Base-by-base conservation (phyloP, 2,797 vertebrate species). In the Spinus pinus region DNA sequence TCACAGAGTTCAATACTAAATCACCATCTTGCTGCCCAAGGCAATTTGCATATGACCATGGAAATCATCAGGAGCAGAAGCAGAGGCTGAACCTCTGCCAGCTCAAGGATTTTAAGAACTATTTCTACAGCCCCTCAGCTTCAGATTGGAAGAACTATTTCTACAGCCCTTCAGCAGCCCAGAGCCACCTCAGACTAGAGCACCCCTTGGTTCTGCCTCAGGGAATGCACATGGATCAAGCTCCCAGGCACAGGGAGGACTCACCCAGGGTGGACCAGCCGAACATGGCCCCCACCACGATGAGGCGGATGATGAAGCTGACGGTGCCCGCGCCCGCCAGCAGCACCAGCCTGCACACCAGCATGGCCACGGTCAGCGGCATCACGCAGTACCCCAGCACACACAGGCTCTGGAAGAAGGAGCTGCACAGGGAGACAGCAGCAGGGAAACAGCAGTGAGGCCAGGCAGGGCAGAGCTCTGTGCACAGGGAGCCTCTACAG, bases 391-490 rank as follows among this genome's bases (percentile, higher is more conserved):
- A 99, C 5, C 99, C 99, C 96, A 99, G 93, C 37, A 99, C 99
- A 21, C 99, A 99, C 74, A 99, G 98, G 90, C 99, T 99, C 98
- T 99, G 99, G 96, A 99, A 99, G 94, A 99, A 99, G 14, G 99
- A 99, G 92, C 98, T 99, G 93, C 49, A 66, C 65, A 4, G 17
- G 33, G 25, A n/a, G 10, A 74, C 2, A n/a, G 30, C 66, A 37
- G 41, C 0, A 6, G 33, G 39, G 3, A 31, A 33, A 12, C 20
- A 41, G 66, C 5, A 39, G 58, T 83, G 37, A 94, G 27, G 31
- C 2, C 23, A 21, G 37, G 62, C 44, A 25, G 0, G 12, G 30
- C 30, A 24, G 23, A 24, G 7, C 22, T 14, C 19, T 1, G 2
- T 0, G 2, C 15, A 2, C 0, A 2, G 50, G 4, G 16, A 28